Evolutionary conservation across 1,140 invertebrate genomes (phyloP), one percentile per base, ranked within the genome.

Genomic region (Atta texana): DNA sequence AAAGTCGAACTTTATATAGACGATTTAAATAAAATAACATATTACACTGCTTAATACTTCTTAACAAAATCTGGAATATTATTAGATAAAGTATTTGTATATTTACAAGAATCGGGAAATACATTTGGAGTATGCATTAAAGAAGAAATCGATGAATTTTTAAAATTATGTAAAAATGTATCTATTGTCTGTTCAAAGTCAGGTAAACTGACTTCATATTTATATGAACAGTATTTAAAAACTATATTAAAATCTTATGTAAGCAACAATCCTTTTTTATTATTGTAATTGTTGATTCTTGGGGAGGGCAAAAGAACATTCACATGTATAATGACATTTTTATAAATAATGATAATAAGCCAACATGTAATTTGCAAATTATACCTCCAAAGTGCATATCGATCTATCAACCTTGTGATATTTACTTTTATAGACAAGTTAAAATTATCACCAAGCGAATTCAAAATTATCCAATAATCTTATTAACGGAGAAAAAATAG

Each of bases 41-140:
- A 75, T 59, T 75, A 59, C 1, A 75, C 72, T 39, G 18, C n/a
- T 59, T 55, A 75, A 59, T 59, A 75, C 55, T 18, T 72, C 24
- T 7, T 75, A 16, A 75, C 72, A 16, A 14, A 59, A 59, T 75
- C 72, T 4, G 31, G 55, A 24, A 75, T 10, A 61, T 39, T 75
- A 57, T 75, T 75, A 75, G n/a, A 75, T 24, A 75, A 59, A 24
- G 72, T 75, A 59, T 75, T 75, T 44, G 12, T 75, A 16, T 75
- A 14, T 39, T 24, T 75, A 44, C 31, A 75, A 75, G 34, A 57
- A 57, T 49, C 0, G n/a, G 18, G 28, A 12, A 24, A 39, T 74
- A 57, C 8, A 39, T 74, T 74, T 34, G 71, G 28, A 34, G 71
- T 34, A n/a, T n/a, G 53, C n/a, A n/a, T 75, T 16, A 5, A 75